Conservation (phyloP, 2,113 vertebrate species). For the Cyprichromis sp. region DNA sequence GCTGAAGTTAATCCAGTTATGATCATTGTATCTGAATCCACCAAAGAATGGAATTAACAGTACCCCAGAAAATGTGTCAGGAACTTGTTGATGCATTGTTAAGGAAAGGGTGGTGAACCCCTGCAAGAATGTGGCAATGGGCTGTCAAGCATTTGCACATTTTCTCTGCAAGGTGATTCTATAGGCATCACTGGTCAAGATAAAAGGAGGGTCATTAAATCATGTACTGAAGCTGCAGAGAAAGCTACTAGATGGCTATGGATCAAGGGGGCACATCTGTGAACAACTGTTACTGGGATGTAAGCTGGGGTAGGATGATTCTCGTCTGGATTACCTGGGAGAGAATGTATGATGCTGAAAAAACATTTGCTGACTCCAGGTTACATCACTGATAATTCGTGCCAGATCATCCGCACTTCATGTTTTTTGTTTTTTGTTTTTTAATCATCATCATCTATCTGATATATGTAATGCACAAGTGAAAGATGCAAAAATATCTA, state of each 20-base stretch:
- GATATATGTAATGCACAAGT: neutral
- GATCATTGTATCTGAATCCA: neutral
- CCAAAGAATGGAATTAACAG: neutral
- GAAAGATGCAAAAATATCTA: neutral
- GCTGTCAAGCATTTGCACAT: neutral
- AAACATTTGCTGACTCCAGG: neutral
- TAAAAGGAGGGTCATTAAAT: neutral
- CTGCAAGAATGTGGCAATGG: neutral
- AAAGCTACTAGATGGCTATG: neutral
- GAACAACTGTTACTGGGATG: neutral
- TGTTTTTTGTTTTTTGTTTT: neutral
- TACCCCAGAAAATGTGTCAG: neutral
- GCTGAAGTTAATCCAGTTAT: neutral
- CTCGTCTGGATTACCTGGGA: neutral
- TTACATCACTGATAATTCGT: accelerated
- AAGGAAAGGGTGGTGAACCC: neutral
- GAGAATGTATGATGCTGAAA: neutral
- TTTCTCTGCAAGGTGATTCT: neutral
- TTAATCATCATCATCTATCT: neutral
- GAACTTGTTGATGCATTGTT: neutral
- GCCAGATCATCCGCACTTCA: accelerated
- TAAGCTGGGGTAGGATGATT: neutral
- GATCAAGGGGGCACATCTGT: neutral
- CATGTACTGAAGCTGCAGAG: neutral
- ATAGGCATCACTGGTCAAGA: neutral